Base-by-base conservation (phyloP, 2,888 invertebrate genomes). In the Drosophila percnosoma region DNA sequence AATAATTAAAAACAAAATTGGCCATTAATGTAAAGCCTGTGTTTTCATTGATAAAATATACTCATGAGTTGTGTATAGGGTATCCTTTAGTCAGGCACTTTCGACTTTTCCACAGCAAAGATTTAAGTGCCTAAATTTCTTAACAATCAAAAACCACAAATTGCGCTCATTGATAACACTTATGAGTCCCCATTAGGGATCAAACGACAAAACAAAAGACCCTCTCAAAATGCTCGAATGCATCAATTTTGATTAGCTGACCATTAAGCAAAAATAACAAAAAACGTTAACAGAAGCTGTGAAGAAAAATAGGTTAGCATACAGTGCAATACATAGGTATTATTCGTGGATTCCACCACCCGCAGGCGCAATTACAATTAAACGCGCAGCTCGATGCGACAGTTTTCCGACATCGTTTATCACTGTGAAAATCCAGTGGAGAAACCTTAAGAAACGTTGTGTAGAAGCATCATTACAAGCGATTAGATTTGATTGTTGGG, bases 401-500 rank as follows among this genome's bases (percentile, higher is more conserved):
- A 72, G 67, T 65, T 67, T 61, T 59, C 53, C 13, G 45, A 59
- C 85, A 85, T 90, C 85, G 83, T 85, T 90, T 85, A 88, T 85
- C 85, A 85, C 72, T 66, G 38, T 59, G 55, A 59, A 82, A 82
- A 80, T 80, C 80, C 82, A 82, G 74, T 82, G 71, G 55, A 58
- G 34, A 71, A 61, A 52, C 68, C 52, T 31, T 29, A 36, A 13
- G 36, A 42, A 11, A 45, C 67, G 67, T 81, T 73, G 72, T 71
- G 68, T 69, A n/a, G 31, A 52, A 38, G 82, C 88, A 70, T 86
- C 86, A 88, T 81, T 76, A 79, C 86, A 75, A 78, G 78, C 90
- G 89, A 90, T 87, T 90, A 89, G 87, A 80, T 89, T 82, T 89
- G 89, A 90, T 87, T 89, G 90, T 75, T 73, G 72, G 51, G 59